Percentiles rank a stretch among this genome's conserved stretches.
These are phyloP conservation scores for Remorina albescens DNA, from an alignment of 2,797 vertebrate genomes.

Conservation along the genomic window DNA sequence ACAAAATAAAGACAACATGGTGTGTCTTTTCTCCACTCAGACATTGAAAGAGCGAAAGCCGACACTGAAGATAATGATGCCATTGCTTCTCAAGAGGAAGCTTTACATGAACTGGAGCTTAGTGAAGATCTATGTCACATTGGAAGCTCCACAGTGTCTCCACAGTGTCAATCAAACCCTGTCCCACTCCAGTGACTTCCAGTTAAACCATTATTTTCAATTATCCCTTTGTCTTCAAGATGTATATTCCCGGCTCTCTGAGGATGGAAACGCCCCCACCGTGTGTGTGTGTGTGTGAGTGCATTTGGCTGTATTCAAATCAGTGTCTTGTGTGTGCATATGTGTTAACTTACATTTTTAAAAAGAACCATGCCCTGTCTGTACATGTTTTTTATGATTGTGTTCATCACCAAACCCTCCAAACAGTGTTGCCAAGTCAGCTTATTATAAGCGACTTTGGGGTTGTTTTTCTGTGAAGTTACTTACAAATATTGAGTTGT, in stretches of 20 bases:
- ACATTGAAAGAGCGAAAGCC: not conserved
- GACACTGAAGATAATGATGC: not conserved
- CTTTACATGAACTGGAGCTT: not conserved
- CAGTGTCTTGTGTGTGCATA: not conserved
- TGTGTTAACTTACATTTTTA: conserved; percentile 17
- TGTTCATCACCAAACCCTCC: conserved; percentile 10
- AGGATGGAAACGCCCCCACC: conserved; percentile 18
- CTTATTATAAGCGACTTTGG: too few relatives aligned
- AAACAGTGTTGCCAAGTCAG: too few relatives aligned
- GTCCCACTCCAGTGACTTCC: conserved; percentile 25
- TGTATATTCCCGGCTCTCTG: conserved; percentile 36
- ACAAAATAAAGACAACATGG: not conserved
- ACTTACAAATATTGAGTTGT: too few relatives aligned
- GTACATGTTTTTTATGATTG: not conserved
- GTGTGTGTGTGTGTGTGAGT: conserved; percentile 1
- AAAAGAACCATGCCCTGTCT: conserved; percentile 27
- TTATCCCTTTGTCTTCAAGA: conserved; percentile 43
- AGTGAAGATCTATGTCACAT: not conserved
- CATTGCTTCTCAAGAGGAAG: not conserved
- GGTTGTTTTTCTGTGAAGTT: too few relatives aligned
- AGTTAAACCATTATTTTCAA: conserved; percentile 51
- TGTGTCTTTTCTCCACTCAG: not conserved
- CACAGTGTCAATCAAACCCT: conserved; percentile 30
- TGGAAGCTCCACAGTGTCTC: too few relatives aligned
- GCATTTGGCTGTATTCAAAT: conserved; percentile 28